These are phyloP conservation scores for Orchestes rusci DNA, from an alignment of 2,888 invertebrate genomes.

Conservation along the genomic window DNA sequence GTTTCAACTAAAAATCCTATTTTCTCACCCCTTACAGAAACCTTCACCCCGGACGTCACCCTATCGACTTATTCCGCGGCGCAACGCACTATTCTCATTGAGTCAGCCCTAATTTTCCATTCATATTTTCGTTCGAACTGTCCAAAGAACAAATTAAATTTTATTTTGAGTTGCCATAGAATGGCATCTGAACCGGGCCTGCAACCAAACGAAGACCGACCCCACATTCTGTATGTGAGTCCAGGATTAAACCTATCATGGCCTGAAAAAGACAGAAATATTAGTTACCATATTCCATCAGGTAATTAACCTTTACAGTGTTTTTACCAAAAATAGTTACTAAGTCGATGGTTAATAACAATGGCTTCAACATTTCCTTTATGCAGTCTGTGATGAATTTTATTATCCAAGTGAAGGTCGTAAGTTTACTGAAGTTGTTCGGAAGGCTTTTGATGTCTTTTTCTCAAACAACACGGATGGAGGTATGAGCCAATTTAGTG, in stretches of 20 bases:
- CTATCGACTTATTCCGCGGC: background rate
- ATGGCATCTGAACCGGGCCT: conserved; percentile 37
- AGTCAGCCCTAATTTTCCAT: no score
- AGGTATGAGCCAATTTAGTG: conserved; percentile 6
- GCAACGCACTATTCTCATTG: background rate
- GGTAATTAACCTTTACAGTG: no score
- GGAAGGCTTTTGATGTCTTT: conserved; percentile 19
- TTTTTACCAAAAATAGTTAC: no score
- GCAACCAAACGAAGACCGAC: conserved; percentile 40
- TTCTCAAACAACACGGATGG: conserved; percentile 15
- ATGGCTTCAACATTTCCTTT: no score
- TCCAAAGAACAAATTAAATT: no score
- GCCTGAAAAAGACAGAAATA: conserved; percentile 39
- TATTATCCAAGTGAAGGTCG: conserved; percentile 22
- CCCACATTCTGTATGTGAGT: conserved; percentile 38
- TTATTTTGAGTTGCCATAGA: no score
- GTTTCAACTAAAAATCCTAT: background rate
- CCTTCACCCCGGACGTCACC: background rate
- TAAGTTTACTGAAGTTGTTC: conserved; percentile 17
- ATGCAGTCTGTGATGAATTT: conserved; percentile 22
- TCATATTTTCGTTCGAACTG: no score
- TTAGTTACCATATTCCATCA: conserved; percentile 42
- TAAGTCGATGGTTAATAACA: background rate
- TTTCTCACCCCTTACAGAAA: background rate
- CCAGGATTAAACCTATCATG: conserved; percentile 39